These are phyloP conservation scores for Momotus momota DNA, from an alignment of 2,797 vertebrate species.

Conservation along the genomic window DNA sequence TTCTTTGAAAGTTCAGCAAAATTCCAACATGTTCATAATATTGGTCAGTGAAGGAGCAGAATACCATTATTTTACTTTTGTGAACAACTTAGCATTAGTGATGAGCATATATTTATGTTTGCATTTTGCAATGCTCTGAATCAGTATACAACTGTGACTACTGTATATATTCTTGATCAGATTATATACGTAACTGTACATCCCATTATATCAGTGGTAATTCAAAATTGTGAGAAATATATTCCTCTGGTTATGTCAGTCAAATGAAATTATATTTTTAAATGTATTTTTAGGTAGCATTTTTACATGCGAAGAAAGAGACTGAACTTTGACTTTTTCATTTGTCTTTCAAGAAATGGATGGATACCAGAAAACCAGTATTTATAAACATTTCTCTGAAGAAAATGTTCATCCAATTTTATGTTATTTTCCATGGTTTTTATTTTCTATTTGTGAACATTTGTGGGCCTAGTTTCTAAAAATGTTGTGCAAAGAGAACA, in stretches of 20 bases:
- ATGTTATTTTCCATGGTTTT: background rate
- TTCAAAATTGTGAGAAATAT: background rate
- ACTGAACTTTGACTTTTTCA: background rate
- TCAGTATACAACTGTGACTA: background rate
- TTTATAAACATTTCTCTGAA: background rate
- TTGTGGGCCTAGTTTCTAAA: background rate
- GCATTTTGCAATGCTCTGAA: background rate
- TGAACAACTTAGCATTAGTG: background rate
- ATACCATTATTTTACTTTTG: background rate
- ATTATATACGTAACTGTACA: background rate
- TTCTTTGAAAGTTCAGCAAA: background rate
- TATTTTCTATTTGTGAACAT: background rate
- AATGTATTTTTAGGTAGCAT: background rate
- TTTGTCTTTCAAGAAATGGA: background rate
- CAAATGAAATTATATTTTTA: background rate
- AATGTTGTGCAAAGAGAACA: background rate
- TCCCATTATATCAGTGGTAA: background rate
- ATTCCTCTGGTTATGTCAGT: background rate
- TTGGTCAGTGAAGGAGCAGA: background rate
- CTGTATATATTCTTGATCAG: background rate
- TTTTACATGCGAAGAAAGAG: background rate
- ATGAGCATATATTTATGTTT: background rate
- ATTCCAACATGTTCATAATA: background rate
- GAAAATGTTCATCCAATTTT: background rate
- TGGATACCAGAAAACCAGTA: background rate